Base-by-base conservation (phyloP, 2,113 vertebrate genomes). In the Corythaixoides concolor region DNA sequence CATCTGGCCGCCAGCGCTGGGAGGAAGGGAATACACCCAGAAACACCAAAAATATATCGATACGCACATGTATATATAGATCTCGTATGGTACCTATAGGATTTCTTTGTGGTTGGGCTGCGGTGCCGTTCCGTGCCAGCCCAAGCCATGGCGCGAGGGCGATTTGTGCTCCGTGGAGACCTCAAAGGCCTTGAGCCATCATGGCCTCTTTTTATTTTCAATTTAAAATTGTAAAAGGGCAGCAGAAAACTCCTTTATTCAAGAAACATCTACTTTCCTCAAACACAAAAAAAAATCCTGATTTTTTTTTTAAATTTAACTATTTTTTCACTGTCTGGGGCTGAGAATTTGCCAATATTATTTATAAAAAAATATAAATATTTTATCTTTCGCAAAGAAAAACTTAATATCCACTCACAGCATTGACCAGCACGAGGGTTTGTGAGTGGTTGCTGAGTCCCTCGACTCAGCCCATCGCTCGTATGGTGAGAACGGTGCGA, bases 401-500 rank as follows among this genome's bases (percentile, higher is more conserved):
- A 87, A 77, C 69, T 70, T 43, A 12, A 6, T 3, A 5, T 9
- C 37, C 30, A 11, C 37, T 1, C 9, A 62, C 59, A 86, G 26
- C 2, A 5, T 8, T 1, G 4, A 43, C 9, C 22, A 33, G n/a
- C 58, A 18, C 1, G 7, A 50, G 5, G 9, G 22, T 56, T 63
- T 16, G 59, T 64, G 20, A 43, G 41, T 15, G 41, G 41, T 15
- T 12, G 14, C 41, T 39, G 4, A 4, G 43, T 12, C 11, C 37
- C 69, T 39, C 0, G 0, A 35, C n/a, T 28, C 53, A 15, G 55
- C 9, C 0, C 39, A 0, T 9, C 1, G 0, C 11, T 67, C 2
- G 0, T 1, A 7, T 0, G 2, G 13, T 0, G 18, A 28, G 18
- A 64, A 43, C 0, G 3, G 30, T 2, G 55, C 11, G 3, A 59